A percentile compares a stretch with the other conserved stretches of the same genome.
These are phyloP conservation scores for Pogonocichla stellata DNA, from an alignment of 2,113 vertebrate species.

Conservation along the genomic window DNA sequence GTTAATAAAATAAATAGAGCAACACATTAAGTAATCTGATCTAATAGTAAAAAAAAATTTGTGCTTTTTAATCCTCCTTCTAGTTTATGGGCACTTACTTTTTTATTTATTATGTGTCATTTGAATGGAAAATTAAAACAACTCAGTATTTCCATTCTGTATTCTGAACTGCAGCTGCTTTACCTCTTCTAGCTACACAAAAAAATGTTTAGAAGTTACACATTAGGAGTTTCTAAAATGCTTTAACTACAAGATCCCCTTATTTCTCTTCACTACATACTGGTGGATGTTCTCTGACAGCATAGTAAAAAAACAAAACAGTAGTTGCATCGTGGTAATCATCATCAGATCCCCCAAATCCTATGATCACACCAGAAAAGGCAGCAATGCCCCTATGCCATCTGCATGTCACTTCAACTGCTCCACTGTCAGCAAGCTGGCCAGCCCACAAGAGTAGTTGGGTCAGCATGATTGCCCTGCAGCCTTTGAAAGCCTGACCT, in stretches of 20 bases:
- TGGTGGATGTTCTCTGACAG: not conserved
- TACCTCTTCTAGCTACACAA: not conserved
- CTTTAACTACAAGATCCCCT: not conserved
- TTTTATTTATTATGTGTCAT: not conserved
- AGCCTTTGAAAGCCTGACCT: conserved; percentile 51
- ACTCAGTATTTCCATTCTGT: not conserved
- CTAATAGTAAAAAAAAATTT: conserved; percentile 10
- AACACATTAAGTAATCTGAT: conserved; percentile 25
- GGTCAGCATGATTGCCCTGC: conserved; percentile 20
- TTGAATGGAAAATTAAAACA: not conserved
- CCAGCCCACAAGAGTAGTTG: not conserved
- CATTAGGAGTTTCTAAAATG: not conserved
- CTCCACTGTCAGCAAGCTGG: not conserved
- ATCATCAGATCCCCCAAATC: not conserved
- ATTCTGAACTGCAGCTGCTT: not conserved
- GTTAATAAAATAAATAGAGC: not conserved
- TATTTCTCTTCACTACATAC: not conserved
- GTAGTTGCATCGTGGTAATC: not conserved
- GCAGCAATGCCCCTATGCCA: not conserved
- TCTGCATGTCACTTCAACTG: conserved; percentile 4
- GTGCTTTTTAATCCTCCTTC: conserved; percentile 55
- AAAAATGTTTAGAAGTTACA: not conserved
- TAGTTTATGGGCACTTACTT: not conserved
- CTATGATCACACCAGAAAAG: not conserved
- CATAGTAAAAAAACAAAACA: not conserved